These are phyloP conservation scores for Bursaphelenchus okinawaensis DNA, from an alignment of 2,888 invertebrate genomes.

Conservation along the genomic window DNA sequence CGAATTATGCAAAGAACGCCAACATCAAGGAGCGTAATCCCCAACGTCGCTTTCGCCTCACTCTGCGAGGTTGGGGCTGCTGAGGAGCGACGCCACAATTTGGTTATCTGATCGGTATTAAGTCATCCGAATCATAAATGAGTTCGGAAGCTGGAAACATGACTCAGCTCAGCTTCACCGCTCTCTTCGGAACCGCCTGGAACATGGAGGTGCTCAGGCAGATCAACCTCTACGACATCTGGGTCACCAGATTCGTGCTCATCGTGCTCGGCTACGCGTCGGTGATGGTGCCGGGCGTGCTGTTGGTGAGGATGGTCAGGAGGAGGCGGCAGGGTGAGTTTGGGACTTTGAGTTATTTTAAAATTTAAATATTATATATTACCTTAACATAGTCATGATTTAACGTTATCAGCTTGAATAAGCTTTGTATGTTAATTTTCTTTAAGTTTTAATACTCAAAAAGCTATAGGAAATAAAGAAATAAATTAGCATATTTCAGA, in stretches of 20 bases:
- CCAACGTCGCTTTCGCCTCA: too few relatives aligned
- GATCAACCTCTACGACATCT: constrained; percentile 29
- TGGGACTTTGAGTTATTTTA: neutral
- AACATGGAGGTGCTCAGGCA: neutral
- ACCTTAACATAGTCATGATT: neutral
- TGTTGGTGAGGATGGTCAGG: constrained; percentile 38
- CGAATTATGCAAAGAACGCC: too few relatives aligned
- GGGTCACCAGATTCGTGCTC: constrained; percentile 42
- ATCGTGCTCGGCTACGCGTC: constrained; percentile 50
- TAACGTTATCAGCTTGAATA: neutral
- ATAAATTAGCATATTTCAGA: too few relatives aligned
- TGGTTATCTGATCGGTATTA: too few relatives aligned
- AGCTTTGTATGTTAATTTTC: neutral
- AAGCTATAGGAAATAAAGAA: too few relatives aligned
- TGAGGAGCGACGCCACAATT: too few relatives aligned
- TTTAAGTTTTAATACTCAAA: too few relatives aligned
- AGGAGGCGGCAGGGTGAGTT: constrained; percentile 33
- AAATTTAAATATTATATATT: neutral
- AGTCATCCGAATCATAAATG: too few relatives aligned
- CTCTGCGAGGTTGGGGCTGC: too few relatives aligned
- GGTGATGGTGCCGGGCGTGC: constrained; percentile 38
- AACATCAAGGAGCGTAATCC: too few relatives aligned
- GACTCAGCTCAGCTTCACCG: neutral
- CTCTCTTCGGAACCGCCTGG: neutral
- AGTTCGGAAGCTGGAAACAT: too few relatives aligned